Conservation (phyloP, 2,888 invertebrate species). For the Chrysodeixis includens region DNA sequence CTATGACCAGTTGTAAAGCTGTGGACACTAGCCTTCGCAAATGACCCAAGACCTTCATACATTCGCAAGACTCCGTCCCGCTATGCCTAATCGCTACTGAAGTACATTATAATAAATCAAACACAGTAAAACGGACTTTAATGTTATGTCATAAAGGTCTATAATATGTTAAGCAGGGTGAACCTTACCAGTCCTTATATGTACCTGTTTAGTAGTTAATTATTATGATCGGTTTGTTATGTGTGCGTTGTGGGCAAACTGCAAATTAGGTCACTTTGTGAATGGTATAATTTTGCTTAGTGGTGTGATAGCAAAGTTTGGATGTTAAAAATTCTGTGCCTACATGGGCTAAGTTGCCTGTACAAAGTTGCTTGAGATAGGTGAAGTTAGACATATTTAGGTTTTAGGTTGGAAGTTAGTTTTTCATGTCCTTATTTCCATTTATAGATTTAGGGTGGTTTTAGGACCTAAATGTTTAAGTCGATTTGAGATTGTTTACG, state of each 20-base stretch:
- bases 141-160: slow-evolving; percentile 36
- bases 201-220: slow-evolving; percentile 73
- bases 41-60: slow-evolving; percentile 52
- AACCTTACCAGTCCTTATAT: slow-evolving; percentile 56
- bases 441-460: background rate
- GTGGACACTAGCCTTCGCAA: slow-evolving; percentile 41
- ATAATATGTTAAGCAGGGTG: slow-evolving; percentile 43
- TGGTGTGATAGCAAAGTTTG: slow-evolving; percentile 14
- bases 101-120: slow-evolving; percentile 44
- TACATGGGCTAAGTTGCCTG: background rate
- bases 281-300: slow-evolving; percentile 28
- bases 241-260: slow-evolving; percentile 59
- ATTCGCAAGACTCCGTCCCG: slow-evolving; percentile 54
- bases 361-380: background rate
- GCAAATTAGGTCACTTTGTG: slow-evolving; percentile 46
- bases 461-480: background rate
- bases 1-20: slow-evolving; percentile 43
- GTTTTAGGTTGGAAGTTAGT: background rate
- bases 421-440: background rate
- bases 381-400: background rate
- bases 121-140: slow-evolving; percentile 56
- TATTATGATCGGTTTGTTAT: slow-evolving; percentile 74
- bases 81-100: slow-evolving; percentile 52
- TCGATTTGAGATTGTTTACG: too few relatives aligned
- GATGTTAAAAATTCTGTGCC: background rate